A percentile compares a stretch with the other conserved stretches of the same genome.
These are phyloP conservation scores for Ceraclea dissimilis DNA, from an alignment of 2,888 invertebrate genomes.

Conservation along the genomic window DNA sequence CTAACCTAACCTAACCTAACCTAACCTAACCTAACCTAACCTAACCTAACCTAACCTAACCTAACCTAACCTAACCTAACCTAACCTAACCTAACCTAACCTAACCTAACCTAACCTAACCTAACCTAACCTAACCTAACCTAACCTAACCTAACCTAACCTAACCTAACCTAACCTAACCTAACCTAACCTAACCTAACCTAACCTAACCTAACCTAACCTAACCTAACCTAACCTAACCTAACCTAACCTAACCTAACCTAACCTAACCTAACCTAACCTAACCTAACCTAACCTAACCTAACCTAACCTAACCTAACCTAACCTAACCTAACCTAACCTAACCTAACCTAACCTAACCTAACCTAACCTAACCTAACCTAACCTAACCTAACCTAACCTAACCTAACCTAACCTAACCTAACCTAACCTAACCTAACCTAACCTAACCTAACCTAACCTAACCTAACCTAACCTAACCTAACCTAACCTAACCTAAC, in stretches of 20 bases:
- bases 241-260: constrained; percentile 3
- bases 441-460: constrained; percentile 8
- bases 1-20: too few species aligned
- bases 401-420: constrained; percentile 25
- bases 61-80: too few species aligned
- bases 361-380: constrained; percentile 26
- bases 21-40: too few species aligned
- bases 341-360: constrained; percentile 26
- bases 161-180: constrained; percentile 13
- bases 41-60: too few species aligned
- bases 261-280: constrained; percentile 3
- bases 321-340: constrained; percentile 18
- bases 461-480: constrained; percentile 5
- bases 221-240: constrained; percentile 6
- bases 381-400: constrained; percentile 26
- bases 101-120: constrained; percentile 8
- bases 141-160: constrained; percentile 12
- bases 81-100: background rate
- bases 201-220: constrained; percentile 8
- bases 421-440: constrained; percentile 24
- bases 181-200: constrained; percentile 13
- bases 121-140: constrained; percentile 13
- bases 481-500: constrained; percentile 18
- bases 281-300: background rate
- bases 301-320: background rate